Base-by-base conservation (phyloP, 2,113 vertebrate genomes). In the Chunga burmeisteri region DNA sequence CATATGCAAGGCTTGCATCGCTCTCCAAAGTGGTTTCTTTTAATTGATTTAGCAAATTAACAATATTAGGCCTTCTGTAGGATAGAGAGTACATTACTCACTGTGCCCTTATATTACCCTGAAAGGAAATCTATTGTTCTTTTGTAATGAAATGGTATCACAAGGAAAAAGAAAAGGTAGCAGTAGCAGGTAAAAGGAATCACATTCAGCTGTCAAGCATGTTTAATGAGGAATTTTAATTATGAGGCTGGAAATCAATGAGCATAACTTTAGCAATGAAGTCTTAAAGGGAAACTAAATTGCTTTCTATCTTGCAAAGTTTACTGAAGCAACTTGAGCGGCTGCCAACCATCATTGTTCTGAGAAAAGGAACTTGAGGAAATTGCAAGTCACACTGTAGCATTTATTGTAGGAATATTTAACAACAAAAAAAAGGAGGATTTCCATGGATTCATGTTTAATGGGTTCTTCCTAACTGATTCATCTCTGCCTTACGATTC, bases 11-110 rank as follows among this genome's bases (percentile, higher is more conserved):
- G 67, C 93, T 92, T 72, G 81, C 18, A 17, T 94, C 70, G 80
- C 94, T 90, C 95, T 97, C 97, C 97, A 97, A 92, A 98, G 97
- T 97, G 96, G 95, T 97, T 97, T 97, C 96, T 97, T 98, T 97
- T 98, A 97, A 98, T 96, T 98, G 98, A 98, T 97, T 98, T 97
- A 97, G 96, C 96, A 98, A 98, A 98, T 98, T 98, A 98, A 97
- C 97, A 97, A 96, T 97, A 98, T 97, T 97, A 95, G 95, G 86
- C 93, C 98, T 98, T 97, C 94, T 97, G 96, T 96, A 97, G 90
- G 95, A 85, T 97, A 96, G 95, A 96, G 86, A 97, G 94, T 94
- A 81, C 96, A 96, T 98, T 97, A 95, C 88, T 98, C 96, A 97
- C 95, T 3, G 1, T 79, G 95, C 83, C 94, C 95, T 96, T 97